Percentiles rank a stretch among this genome's conserved stretches.
phyloP scores from a whole-genome alignment of 1,140 invertebrate species.

The Tribolium madens region DNA sequence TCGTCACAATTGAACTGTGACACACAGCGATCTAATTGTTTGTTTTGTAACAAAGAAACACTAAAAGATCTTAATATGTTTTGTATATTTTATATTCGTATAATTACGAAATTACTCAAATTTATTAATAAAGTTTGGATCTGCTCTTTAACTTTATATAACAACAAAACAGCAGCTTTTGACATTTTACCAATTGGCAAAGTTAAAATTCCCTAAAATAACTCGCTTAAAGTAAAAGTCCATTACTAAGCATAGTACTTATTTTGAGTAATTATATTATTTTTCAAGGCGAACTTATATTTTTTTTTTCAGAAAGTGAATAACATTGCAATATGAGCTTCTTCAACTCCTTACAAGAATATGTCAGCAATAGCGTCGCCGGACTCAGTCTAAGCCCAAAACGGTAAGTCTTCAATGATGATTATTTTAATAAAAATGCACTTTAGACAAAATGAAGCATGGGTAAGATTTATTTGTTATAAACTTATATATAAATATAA shows the following conservation, averaged over 20 bases:
- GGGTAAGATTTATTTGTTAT: too few relatives aligned
- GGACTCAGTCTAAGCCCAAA: slow-evolving; percentile 82
- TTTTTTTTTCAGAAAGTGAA: slow-evolving; percentile 20
- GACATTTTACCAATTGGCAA: background rate
- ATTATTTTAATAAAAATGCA: background rate
- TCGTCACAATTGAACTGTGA: background rate
- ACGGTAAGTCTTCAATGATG: slow-evolving; percentile 65
- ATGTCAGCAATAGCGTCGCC: slow-evolving; percentile 81
- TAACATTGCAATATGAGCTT: slow-evolving; percentile 78
- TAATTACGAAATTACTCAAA: background rate
- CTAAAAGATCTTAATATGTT: too few relatives aligned
- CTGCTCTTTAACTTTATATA: background rate
- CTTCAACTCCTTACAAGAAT: slow-evolving; percentile 83
- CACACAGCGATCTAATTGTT: too few relatives aligned
- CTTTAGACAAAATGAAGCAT: too few relatives aligned
- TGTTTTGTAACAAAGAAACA: too few relatives aligned
- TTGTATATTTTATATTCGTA: too few relatives aligned
- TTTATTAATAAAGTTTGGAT: background rate
- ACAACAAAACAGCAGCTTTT: background rate
- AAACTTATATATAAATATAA: too few relatives aligned
- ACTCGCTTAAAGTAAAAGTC: background rate
- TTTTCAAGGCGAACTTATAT: background rate
- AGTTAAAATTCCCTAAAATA: background rate
- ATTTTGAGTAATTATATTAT: too few relatives aligned
- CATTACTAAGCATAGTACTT: too few relatives aligned